These are phyloP conservation scores for Drosophila paramelanica DNA, from an alignment of 2,888 invertebrate species.

Conservation along the genomic window DNA sequence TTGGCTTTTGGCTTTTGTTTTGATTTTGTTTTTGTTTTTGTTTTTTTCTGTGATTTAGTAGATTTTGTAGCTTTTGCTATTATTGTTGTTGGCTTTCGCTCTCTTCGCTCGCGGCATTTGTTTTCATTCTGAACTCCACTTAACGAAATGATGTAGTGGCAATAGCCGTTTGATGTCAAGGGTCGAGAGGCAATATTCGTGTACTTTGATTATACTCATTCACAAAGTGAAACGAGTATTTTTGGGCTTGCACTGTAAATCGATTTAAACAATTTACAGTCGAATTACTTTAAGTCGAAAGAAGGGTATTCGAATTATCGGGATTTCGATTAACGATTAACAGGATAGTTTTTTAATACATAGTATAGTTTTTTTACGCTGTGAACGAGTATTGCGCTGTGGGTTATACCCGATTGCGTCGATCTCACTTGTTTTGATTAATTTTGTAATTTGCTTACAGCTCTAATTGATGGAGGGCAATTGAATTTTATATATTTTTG, in stretches of 20 bases:
- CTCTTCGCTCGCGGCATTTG: conserved; percentile 53
- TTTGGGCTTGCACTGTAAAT: no score
- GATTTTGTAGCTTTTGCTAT: conserved; percentile 11
- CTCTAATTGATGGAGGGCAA: conserved; percentile 29
- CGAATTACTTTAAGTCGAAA: no score
- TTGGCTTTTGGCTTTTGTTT: neutral
- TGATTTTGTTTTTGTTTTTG: neutral
- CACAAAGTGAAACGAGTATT: no score
- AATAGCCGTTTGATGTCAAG: conserved; percentile 6
- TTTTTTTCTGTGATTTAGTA: neutral
- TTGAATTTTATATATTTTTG: conserved; percentile 16
- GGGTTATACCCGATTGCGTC: no score
- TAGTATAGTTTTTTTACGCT: no score
- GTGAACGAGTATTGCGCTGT: no score
- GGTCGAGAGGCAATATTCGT: conserved; percentile 15
- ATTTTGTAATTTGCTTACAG: conserved; percentile 4
- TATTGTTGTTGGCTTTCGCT: conserved; percentile 27
- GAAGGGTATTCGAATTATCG: no score
- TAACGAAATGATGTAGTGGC: neutral
- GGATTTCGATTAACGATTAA: no score
- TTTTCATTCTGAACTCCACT: conserved; percentile 60
- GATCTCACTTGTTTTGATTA: neutral
- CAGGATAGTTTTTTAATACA: no score
- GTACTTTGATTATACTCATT: conserved; percentile 1
- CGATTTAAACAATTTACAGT: no score